Percentiles rank a stretch among this genome's conserved stretches.
Evolutionary conservation across 2,113 vertebrate species (phyloP).

Genomic region (Ciconia boyciana): DNA sequence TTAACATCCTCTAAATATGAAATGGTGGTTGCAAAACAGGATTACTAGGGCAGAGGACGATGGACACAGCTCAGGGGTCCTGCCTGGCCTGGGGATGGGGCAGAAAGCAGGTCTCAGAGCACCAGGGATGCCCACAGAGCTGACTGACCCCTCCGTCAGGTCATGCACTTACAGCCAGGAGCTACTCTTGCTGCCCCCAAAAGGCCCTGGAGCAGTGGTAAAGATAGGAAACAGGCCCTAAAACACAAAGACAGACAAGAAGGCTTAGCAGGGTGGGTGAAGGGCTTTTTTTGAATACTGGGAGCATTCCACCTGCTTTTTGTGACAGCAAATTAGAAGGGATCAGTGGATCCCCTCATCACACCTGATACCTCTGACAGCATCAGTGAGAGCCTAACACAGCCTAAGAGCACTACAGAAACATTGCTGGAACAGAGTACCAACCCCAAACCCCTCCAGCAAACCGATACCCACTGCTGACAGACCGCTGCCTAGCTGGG

Average conservation of each 20-base stretch:
- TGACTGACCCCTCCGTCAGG: background rate
- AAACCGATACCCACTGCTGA: background rate
- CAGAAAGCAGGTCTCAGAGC: background rate
- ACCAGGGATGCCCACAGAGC: background rate
- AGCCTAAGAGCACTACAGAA: background rate
- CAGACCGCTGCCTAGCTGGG: background rate
- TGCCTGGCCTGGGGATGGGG: fast-evolving
- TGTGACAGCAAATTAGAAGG: background rate
- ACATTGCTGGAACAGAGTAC: background rate
- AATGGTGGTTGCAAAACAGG: background rate
- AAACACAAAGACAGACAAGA: background rate
- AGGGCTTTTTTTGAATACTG: background rate
- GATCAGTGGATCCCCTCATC: background rate
- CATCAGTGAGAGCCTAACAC: background rate
- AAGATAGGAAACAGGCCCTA: background rate
- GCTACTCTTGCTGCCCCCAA: background rate
- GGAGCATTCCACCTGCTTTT: background rate
- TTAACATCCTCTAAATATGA: background rate
- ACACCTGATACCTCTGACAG: background rate
- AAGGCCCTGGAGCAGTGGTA: background rate
- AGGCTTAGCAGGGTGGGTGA: background rate
- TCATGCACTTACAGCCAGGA: background rate
- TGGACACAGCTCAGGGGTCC: background rate
- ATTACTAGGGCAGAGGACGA: background rate
- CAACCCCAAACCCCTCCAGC: background rate